phyloP scores from a whole-genome alignment of 2,113 vertebrate species.

The Gobiocypris rarus region DNA sequence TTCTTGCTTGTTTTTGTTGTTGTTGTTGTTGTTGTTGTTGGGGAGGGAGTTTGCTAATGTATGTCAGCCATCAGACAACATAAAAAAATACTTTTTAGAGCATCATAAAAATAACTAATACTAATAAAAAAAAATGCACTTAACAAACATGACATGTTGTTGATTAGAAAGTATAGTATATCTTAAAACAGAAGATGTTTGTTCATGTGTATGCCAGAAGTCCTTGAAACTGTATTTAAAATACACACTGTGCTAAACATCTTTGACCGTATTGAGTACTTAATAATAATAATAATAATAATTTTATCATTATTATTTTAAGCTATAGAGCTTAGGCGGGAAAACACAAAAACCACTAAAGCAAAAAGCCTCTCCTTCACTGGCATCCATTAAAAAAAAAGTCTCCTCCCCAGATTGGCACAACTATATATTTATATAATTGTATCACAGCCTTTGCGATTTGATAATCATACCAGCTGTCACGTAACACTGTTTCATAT shows the following conservation, averaged over 20 bases:
- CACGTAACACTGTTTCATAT: not conserved
- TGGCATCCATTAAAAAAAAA: not conserved
- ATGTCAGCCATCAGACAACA: conserved; percentile 20
- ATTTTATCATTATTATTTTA: not conserved
- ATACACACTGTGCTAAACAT: not conserved
- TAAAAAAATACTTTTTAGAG: not conserved
- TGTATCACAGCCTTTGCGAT: not conserved
- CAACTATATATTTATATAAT: not conserved
- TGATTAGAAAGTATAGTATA: conserved; percentile 2
- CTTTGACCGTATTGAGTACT: not conserved
- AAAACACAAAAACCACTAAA: not conserved
- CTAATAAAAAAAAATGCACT: not conserved
- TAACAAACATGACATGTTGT: not conserved
- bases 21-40: not conserved
- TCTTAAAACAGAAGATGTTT: not conserved
- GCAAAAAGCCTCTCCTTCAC: not conserved
- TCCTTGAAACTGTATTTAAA: not conserved
- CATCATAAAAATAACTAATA: not conserved
- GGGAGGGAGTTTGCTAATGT: too few species aligned
- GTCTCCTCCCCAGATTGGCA: too few species aligned
- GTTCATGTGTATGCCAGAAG: not conserved
- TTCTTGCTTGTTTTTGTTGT: too few species aligned
- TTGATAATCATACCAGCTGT: not conserved
- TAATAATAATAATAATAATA: not conserved
- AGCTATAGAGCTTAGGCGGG: too few species aligned